Conservation (phyloP, 2,888 invertebrate species). For the Lepetodrilus schrolli region DNA sequence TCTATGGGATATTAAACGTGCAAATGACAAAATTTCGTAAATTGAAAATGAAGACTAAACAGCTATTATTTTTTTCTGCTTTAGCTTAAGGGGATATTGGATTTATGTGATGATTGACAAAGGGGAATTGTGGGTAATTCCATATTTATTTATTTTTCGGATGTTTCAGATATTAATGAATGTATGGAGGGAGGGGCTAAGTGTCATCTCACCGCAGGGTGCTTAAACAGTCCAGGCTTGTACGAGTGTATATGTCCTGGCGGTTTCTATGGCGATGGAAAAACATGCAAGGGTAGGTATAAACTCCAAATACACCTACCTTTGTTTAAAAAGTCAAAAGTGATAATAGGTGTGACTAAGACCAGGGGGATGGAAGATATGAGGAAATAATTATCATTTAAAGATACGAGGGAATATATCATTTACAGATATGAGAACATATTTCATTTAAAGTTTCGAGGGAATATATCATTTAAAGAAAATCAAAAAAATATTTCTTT, state of each 20-base stretch:
- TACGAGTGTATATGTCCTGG: constrained; percentile 70
- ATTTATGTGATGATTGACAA: not conserved
- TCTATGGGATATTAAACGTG: no score
- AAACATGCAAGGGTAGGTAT: constrained; percentile 62
- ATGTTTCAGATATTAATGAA: constrained; percentile 69
- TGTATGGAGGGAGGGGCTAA: constrained; percentile 59
- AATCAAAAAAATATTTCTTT: no score
- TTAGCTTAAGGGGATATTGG: not conserved
- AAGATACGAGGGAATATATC: no score
- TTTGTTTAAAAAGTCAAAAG: not conserved
- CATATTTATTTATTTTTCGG: no score
- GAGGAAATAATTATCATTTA: no score
- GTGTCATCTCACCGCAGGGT: constrained; percentile 68
- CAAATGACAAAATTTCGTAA: not conserved
- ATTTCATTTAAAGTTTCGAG: no score
- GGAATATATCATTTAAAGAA: no score
- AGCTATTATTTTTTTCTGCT: no score
- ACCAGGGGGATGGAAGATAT: no score
- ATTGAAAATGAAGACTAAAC: not conserved
- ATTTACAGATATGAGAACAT: no score
- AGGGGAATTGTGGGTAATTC: not conserved
- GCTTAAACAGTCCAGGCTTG: constrained; percentile 68
- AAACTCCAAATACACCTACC: not conserved
- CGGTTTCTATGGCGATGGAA: constrained; percentile 62
- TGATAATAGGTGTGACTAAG: no score